Conservation (phyloP, 2,797 vertebrate genomes). For the Sphaeramia orbicularis region DNA sequence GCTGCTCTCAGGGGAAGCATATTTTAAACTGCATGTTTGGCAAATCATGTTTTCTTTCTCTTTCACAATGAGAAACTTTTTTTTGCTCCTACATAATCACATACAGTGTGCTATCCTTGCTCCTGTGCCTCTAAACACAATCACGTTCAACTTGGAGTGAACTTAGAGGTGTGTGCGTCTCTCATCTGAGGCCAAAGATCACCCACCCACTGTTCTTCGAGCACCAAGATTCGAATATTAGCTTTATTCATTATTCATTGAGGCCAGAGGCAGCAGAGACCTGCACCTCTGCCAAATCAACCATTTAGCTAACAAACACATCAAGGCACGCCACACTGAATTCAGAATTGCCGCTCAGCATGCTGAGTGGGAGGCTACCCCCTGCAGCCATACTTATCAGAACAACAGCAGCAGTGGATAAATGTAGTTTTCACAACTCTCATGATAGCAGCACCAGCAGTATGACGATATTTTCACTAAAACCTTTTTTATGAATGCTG, state of each 20-base stretch:
- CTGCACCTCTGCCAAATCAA: conserved; percentile 77
- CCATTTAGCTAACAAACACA: conserved; percentile 79
- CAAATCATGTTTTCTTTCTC: conserved; percentile 27
- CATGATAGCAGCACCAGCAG: conserved; percentile 52
- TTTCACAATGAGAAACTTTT: conserved; percentile 25
- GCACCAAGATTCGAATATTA: conserved; percentile 69
- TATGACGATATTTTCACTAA: conserved; percentile 50
- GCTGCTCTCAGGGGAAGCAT: conserved; percentile 1
- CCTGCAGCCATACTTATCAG: conserved; percentile 74
- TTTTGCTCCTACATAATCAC: conserved; percentile 36
- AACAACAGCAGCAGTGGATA: conserved; percentile 63
- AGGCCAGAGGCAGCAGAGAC: conserved; percentile 68
- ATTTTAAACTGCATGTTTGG: conserved; percentile 14
- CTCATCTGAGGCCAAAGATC: conserved; percentile 73
- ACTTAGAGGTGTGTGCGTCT: conserved; percentile 61
- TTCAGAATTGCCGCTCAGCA: conserved; percentile 63
- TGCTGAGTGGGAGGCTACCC: conserved; percentile 73
- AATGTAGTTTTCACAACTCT: conserved; percentile 38
- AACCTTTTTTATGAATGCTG: conserved; percentile 49
- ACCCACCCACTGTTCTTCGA: conserved; percentile 71
- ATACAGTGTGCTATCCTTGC: conserved; percentile 11
- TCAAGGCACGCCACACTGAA: conserved; percentile 66
- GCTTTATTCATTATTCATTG: conserved; percentile 79
- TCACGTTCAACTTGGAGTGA: conserved; percentile 45
- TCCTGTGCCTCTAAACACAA: conserved; percentile 51